A percentile compares a stretch with the other conserved stretches of the same genome.
Evolutionary conservation across 2,888 invertebrate species (phyloP).

Genomic region (Cremastinae sp.): DNA sequence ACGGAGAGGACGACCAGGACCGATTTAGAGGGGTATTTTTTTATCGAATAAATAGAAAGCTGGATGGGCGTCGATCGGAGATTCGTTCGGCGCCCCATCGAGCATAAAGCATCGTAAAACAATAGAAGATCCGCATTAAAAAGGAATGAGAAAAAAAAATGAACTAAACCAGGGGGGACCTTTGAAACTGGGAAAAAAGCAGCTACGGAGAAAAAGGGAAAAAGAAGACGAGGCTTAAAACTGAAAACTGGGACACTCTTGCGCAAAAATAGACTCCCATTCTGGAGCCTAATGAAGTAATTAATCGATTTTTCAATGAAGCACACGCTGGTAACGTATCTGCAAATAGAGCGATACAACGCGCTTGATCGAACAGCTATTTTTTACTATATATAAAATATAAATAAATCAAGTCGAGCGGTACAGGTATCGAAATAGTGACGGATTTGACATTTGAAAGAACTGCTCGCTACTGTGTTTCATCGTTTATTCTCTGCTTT

Average conservation of each 20-base stretch:
- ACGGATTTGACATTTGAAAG: background rate
- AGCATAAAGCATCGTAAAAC: constrained; percentile 26
- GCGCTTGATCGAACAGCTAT: constrained; percentile 22
- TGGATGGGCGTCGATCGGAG: constrained; percentile 39
- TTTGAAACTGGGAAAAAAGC: constrained; percentile 19
- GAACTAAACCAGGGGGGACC: constrained; percentile 6
- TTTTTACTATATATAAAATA: constrained; percentile 15
- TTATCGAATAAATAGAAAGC: constrained; percentile 54
- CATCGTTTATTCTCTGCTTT: constrained; percentile 8
- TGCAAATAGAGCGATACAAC: constrained; percentile 42
- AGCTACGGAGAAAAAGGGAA: constrained; percentile 11
- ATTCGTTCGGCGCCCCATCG: constrained; percentile 26
- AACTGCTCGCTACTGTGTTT: too few relatives aligned
- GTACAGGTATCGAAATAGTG: background rate
- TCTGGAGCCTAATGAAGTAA: constrained; percentile 56
- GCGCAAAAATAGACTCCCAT: constrained; percentile 52
- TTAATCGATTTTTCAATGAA: constrained; percentile 56
- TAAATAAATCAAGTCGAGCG: background rate
- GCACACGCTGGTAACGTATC: constrained; percentile 8
- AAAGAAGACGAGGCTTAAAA: constrained; percentile 10
- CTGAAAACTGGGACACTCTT: constrained; percentile 27
- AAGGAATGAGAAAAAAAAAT: constrained; percentile 16
- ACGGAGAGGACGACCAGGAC: constrained; percentile 28
- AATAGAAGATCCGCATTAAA: constrained; percentile 30
- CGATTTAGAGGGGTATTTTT: constrained; percentile 1